Evolutionary conservation across 2,113 vertebrate species (phyloP).

Genomic region (Salminus brasiliensis): DNA sequence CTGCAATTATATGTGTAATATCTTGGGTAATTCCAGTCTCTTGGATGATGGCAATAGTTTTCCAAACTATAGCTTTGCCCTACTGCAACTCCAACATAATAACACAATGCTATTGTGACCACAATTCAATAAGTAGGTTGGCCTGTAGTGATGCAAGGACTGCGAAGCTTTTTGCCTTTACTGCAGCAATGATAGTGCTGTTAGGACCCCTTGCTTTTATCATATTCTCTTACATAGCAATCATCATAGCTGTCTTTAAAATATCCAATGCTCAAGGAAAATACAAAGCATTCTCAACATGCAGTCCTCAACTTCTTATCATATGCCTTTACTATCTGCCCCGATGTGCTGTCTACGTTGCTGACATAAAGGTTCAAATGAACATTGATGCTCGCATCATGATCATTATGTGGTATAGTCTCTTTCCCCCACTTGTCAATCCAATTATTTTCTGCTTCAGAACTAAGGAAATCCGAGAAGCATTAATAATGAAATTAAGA

Average conservation of each 20-base stretch:
- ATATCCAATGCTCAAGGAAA: constrained; percentile 47
- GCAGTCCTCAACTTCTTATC: constrained; percentile 70
- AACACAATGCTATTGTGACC: constrained; percentile 67
- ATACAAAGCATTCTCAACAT: constrained; percentile 67
- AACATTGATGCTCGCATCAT: constrained; percentile 60
- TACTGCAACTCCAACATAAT: constrained; percentile 70
- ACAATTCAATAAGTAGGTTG: constrained; percentile 59
- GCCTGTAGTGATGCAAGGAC: constrained; percentile 43
- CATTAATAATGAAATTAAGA: constrained; percentile 49
- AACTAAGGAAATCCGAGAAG: constrained; percentile 67
- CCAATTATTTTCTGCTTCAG: constrained; percentile 74
- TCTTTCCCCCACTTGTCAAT: constrained; percentile 70
- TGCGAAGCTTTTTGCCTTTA: constrained; percentile 6
- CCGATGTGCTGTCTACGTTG: constrained; percentile 69
- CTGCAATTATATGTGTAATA: constrained; percentile 53
- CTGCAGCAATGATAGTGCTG: constrained; percentile 65
- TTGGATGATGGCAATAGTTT: constrained; percentile 28
- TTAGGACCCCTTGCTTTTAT: constrained; percentile 62
- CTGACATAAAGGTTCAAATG: constrained; percentile 39
- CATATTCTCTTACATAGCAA: constrained; percentile 63
- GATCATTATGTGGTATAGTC: constrained; percentile 70
- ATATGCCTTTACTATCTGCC: constrained; percentile 72
- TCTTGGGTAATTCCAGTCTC: constrained; percentile 57
- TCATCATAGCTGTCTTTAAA: constrained; percentile 60
- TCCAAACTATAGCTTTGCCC: constrained; percentile 37